Conservation (phyloP, 2,888 invertebrate species). For the Drosophila rubida region DNA sequence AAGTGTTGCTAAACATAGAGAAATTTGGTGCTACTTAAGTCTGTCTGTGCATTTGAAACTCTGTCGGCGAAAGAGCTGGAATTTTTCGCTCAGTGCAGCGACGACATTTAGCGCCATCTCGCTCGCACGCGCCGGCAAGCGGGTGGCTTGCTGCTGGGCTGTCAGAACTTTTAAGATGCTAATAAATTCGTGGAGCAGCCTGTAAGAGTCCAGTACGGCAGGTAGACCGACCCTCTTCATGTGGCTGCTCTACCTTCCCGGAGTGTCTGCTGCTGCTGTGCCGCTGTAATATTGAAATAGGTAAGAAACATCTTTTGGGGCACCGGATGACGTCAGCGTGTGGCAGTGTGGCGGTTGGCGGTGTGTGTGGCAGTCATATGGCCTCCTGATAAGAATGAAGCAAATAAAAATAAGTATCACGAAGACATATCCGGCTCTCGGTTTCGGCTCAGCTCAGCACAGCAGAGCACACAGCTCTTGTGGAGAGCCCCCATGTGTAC, state of each 20-base stretch:
- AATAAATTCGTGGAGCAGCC: conserved; percentile 58
- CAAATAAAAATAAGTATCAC: conserved; percentile 55
- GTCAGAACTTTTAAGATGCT: conserved; percentile 64
- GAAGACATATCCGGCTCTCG: conserved; percentile 48
- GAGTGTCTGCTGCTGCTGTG: neutral
- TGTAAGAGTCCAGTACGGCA: conserved; percentile 20
- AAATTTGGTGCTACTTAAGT: too few relatives aligned
- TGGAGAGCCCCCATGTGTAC: conserved; percentile 10
- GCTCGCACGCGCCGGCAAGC: neutral
- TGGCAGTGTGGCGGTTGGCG: neutral
- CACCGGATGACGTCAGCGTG: conserved; percentile 53
- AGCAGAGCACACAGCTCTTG: conserved; percentile 1
- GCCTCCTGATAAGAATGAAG: conserved; percentile 55
- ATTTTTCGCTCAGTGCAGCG: neutral
- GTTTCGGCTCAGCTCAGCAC: conserved; percentile 11
- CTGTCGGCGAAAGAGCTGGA: too few relatives aligned
- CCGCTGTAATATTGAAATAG: conserved; percentile 20
- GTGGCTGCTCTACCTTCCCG: neutral
- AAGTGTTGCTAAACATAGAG: too few relatives aligned
- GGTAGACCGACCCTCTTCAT: conserved; percentile 12
- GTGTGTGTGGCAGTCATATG: conserved; percentile 42
- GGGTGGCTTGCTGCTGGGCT: neutral
- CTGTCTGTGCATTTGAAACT: too few relatives aligned
- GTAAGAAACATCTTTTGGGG: conserved; percentile 20
- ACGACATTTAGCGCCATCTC: neutral